These are phyloP conservation scores for Scortum barcoo DNA, from an alignment of 2,113 vertebrate species.

Conservation along the genomic window DNA sequence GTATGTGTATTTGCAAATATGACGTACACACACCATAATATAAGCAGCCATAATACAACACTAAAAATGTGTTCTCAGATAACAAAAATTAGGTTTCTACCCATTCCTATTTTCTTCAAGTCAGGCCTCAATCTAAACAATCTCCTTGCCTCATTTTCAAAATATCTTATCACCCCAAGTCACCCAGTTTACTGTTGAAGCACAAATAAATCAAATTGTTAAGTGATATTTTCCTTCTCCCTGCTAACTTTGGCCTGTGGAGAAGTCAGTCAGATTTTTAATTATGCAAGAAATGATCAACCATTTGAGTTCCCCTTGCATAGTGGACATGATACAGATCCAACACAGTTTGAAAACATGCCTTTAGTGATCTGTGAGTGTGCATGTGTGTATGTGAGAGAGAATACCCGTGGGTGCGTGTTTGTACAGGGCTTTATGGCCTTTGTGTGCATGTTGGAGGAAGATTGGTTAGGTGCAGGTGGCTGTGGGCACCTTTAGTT, in stretches of 20 bases:
- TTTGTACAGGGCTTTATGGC: conserved; percentile 11
- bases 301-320: conserved; percentile 10
- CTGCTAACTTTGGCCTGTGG: not conserved
- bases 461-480: conserved; percentile 76
- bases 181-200: conserved; percentile 59
- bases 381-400: conserved; percentile 19
- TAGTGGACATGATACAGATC: conserved; percentile 6
- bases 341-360: conserved; percentile 34
- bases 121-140: not conserved
- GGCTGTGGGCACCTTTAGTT: conserved; percentile 77
- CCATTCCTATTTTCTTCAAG: not conserved
- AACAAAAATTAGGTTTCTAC: conserved; percentile 3
- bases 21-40: too few species aligned
- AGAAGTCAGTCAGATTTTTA: conserved; percentile 10
- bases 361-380: conserved; percentile 33
- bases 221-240: conserved; percentile 5
- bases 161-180: not conserved
- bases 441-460: conserved; percentile 34
- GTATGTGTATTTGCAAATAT: not conserved
- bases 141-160: not conserved
- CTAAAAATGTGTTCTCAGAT: not conserved
- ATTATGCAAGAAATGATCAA: conserved; percentile 37
- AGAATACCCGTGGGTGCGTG: not conserved
- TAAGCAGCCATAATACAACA: not conserved
- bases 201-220: conserved; percentile 56